Conservation (phyloP, 2,113 vertebrate species). For the Saccopteryx bilineata region DNA sequence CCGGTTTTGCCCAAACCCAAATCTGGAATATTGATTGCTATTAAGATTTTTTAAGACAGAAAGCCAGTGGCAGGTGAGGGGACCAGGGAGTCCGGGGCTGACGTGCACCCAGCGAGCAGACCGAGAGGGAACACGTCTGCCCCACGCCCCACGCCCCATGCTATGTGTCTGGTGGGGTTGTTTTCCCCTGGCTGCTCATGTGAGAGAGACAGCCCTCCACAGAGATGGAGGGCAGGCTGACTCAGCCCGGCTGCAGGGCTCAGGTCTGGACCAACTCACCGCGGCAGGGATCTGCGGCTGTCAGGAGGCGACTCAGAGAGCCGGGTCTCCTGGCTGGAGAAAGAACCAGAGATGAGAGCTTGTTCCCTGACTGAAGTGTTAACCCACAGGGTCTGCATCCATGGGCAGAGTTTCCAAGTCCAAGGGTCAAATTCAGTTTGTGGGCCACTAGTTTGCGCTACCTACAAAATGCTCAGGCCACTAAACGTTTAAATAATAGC, state of each 20-base stretch:
- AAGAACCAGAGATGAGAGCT: background rate
- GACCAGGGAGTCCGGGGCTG: rapidly evolving
- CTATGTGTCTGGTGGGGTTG: rapidly evolving
- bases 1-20: background rate
- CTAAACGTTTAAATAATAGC: background rate
- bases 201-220: background rate
- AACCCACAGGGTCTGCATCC: background rate
- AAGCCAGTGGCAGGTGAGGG: background rate
- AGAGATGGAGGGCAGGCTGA: background rate
- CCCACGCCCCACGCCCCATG: background rate
- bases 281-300: rapidly evolving
- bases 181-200: too few relatives aligned
- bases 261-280: background rate
- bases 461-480: background rate
- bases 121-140: background rate
- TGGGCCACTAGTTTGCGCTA: background rate
- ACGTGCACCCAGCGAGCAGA: too few relatives aligned
- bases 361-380: background rate
- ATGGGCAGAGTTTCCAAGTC: background rate
- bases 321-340: rapidly evolving
- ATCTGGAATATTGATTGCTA: background rate
- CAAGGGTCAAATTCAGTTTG: background rate
- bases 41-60: background rate
- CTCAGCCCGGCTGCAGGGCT: background rate
- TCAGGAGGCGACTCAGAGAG: background rate